Evolutionary conservation across 2,888 invertebrate genomes (phyloP).

Genomic region (Netelia inedita): DNA sequence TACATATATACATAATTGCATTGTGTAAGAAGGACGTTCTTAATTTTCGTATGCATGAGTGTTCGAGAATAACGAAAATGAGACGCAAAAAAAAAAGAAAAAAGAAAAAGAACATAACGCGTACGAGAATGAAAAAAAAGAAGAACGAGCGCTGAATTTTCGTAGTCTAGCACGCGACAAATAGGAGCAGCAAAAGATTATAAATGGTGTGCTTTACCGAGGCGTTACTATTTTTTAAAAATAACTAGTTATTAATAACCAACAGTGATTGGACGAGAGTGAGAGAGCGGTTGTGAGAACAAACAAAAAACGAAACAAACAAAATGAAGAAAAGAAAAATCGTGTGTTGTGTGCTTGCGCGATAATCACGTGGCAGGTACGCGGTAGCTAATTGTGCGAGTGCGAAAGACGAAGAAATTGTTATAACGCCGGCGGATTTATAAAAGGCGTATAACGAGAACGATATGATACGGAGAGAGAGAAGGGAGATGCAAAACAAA

Average conservation of each 20-base stretch:
- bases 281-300: constrained; percentile 58
- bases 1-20: constrained; percentile 71
- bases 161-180: constrained; percentile 72
- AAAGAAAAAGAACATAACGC: constrained; percentile 67
- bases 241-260: constrained; percentile 80
- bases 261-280: constrained; percentile 56
- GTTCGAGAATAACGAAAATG: constrained; percentile 54
- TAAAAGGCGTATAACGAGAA: neutral
- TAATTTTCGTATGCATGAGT: constrained; percentile 65
- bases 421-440: constrained; percentile 17
- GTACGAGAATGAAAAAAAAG: constrained; percentile 59
- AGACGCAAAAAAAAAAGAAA: no score
- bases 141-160: constrained; percentile 71
- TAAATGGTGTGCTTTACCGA: constrained; percentile 70
- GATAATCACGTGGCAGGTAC: constrained; percentile 62
- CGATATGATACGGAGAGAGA: neutral
- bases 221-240: constrained; percentile 81
- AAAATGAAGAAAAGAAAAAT: constrained; percentile 15
- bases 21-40: constrained; percentile 70
- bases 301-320: constrained; percentile 2
- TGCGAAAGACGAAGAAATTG: constrained; percentile 38
- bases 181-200: constrained; percentile 51
- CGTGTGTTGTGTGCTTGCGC: constrained; percentile 49
- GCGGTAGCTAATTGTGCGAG: constrained; percentile 61
- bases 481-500: neutral